phyloP scores from a whole-genome alignment of 2,888 invertebrate species.

The Nemapogon koenigi region DNA sequence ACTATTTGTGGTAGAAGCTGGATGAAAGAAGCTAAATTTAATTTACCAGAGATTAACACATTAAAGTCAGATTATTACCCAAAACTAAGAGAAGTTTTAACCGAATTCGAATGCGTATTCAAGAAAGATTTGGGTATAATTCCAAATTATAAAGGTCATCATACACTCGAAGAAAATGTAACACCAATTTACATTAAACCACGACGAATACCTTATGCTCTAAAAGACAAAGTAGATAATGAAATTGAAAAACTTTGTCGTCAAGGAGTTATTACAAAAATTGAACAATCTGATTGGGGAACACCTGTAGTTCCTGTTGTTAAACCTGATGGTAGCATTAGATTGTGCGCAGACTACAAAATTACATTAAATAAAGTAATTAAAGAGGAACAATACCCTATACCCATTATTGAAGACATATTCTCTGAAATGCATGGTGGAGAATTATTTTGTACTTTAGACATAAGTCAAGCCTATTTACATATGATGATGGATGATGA shows the following conservation, averaged over 20 bases:
- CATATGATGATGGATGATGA: conserved; percentile 12
- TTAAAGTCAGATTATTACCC: not conserved
- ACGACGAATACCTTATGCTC: conserved; percentile 11
- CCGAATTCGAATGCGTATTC: conserved; percentile 14
- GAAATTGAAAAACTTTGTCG: conserved; percentile 14
- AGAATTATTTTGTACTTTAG: conserved; percentile 14
- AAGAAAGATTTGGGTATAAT: conserved; percentile 14
- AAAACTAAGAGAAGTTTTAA: conserved; percentile 1
- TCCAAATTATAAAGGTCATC: not conserved
- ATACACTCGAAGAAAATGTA: not conserved
- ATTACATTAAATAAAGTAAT: conserved; percentile 14
- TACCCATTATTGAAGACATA: conserved; percentile 15
- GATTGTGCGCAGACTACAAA: conserved; percentile 15
- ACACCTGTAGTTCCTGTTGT: conserved; percentile 15
- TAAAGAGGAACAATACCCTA: conserved; percentile 10
- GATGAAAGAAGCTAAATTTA: conserved; percentile 11
- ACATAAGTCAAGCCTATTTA: conserved; percentile 13
- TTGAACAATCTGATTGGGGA: conserved; percentile 14
- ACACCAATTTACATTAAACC: not conserved
- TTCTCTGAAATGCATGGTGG: conserved; percentile 14
- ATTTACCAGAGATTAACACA: conserved; percentile 6
- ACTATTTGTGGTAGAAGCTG: conserved; percentile 14
- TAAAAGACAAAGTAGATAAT: conserved; percentile 12
- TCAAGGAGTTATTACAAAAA: conserved; percentile 12
- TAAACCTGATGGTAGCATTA: conserved; percentile 13